Evolutionary conservation across 2,888 invertebrate species (phyloP), one percentile per base, ranked within the genome.

Genomic region (Pristionchus maxplancki): DNA sequence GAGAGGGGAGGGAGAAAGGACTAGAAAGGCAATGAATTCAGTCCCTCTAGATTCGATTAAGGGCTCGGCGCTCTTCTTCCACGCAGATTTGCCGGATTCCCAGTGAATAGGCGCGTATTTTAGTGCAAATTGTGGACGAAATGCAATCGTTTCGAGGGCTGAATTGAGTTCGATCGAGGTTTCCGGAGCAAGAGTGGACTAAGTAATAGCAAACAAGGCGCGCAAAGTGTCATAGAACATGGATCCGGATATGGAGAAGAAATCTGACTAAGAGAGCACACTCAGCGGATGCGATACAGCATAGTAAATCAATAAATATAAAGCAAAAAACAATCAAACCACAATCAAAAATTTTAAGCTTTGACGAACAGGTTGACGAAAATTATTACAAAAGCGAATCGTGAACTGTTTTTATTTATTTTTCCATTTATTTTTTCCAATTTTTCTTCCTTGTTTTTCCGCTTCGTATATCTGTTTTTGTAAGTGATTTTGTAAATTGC

Each of bases 151-250:
- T 78, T 15, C 15, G 71, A 24, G 71, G 6, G 40, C 11, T 8
- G 71, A 74, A 74, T 40, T 24, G 48, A n/a, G 78, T 9, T 28
- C 40, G 78, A 78, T 48, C 15, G 78, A 78, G 78, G 44, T 78
- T 78, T 78, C 78, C 78, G 44, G 40, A 40, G 44, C 78, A 28
- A 15, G 28, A 13, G n/a, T n/a, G 48, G n/a, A 34, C 78, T 78
- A 78, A 78, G 78, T 78, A 78, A 78, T 40, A 20, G 37, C 78
- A 78, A 78, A 78, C 78, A 78, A 78, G 48, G 78, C 78, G 78
- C 78, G 78, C 78, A 78, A 48, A 78, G 78, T 78, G 78, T 78
- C 78, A 78, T 24, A 78, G 78, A 78, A 78, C 78, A 34, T 44
- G 78, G 78, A 71, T 71, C 37, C 71, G 71, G 71, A 71, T 71